These are phyloP conservation scores for Enoplosus armatus DNA, from an alignment of 2,797 vertebrate genomes.

Conservation along the genomic window DNA sequence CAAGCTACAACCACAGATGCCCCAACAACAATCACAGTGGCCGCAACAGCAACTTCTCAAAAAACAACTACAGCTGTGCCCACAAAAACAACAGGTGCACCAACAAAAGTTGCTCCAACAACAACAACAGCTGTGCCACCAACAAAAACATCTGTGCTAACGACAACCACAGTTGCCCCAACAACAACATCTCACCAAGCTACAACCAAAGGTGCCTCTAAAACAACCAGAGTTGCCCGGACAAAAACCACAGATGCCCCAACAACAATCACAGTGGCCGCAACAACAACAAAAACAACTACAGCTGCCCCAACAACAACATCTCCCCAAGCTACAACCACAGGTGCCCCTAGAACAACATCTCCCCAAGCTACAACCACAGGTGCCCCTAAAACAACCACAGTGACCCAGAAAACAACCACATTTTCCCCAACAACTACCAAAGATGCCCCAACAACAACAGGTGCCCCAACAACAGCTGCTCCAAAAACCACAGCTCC, in stretches of 20 bases:
- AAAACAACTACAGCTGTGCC: not conserved
- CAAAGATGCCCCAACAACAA: not conserved
- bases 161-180: not conserved
- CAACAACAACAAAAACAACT: not conserved
- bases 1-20: too few species aligned
- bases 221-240: accelerated
- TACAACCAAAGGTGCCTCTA: not conserved
- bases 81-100: not conserved
- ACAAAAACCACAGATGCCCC: not conserved
- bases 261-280: not conserved
- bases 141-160: accelerated
- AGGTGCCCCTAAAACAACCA: not conserved
- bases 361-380: too few species aligned
- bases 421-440: not conserved
- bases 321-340: not conserved
- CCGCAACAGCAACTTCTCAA: too few species aligned
- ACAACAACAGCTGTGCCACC: not conserved
- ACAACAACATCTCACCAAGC: not conserved
- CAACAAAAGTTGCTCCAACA: not conserved
- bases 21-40: not conserved
- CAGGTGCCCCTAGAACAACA: too few species aligned
- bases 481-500: not conserved
- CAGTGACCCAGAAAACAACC: not conserved
- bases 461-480: not conserved
- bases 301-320: not conserved